These are phyloP conservation scores for Bellardia bayeri DNA, from an alignment of 2,888 invertebrate genomes.

Conservation along the genomic window DNA sequence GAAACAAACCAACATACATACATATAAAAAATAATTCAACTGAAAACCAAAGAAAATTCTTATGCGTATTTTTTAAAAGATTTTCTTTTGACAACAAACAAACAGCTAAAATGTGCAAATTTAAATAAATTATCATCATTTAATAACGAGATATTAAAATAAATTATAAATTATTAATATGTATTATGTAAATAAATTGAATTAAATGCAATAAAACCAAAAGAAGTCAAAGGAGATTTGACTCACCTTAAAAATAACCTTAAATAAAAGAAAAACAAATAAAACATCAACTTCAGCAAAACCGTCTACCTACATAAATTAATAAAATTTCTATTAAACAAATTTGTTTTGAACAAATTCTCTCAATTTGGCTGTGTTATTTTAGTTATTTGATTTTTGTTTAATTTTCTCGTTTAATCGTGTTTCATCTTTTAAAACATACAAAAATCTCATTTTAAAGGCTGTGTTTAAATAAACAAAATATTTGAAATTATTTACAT, in stretches of 20 bases:
- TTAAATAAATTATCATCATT: conserved; percentile 21
- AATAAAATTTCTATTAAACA: neutral
- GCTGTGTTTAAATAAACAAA: conserved; percentile 8
- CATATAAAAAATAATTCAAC: conserved; percentile 11
- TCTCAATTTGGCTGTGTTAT: conserved; percentile 3
- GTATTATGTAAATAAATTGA: conserved; percentile 30
- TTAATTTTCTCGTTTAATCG: neutral
- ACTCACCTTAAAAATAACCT: conserved; percentile 21
- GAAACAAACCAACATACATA: too few relatives aligned
- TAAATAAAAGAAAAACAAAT: conserved; percentile 34
- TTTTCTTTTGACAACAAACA: conserved; percentile 10
- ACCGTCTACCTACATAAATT: conserved; percentile 16
- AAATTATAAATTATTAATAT: neutral
- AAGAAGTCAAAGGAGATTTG: conserved; percentile 18
- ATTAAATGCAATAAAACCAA: conserved; percentile 10
- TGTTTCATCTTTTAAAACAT: neutral
- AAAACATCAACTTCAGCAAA: conserved; percentile 18
- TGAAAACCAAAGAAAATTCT: conserved; percentile 12
- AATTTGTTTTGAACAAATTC: neutral
- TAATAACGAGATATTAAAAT: neutral
- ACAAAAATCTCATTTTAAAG: conserved; percentile 29
- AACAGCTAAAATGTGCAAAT: conserved; percentile 54
- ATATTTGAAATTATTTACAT: conserved; percentile 5
- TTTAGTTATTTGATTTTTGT: neutral
- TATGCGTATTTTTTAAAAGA: neutral